phyloP scores from a whole-genome alignment of 2,797 vertebrate species.

The Staurois parvus region DNA sequence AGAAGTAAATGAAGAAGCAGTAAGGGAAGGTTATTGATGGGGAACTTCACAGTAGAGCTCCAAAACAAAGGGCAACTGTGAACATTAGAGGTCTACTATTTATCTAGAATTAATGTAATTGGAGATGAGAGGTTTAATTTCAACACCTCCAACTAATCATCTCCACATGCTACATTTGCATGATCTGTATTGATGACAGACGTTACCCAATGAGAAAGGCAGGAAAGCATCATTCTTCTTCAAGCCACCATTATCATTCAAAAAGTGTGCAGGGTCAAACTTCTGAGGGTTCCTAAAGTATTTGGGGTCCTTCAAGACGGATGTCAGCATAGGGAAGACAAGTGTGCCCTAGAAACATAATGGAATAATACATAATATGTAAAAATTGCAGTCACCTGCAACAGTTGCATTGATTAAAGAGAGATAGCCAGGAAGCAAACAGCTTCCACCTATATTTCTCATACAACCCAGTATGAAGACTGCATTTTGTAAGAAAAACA shows the following conservation, averaged over 20 bases:
- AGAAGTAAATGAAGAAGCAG: no score
- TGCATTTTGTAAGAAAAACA: no score
- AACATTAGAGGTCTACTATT: no score
- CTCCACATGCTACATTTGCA: neutral
- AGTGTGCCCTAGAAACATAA: neutral
- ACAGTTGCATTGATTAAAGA: no score
- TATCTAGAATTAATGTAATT: no score
- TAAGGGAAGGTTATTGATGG: no score
- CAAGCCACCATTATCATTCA: conserved; percentile 68
- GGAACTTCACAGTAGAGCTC: no score
- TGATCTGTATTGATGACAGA: neutral
- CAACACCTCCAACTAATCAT: neutral
- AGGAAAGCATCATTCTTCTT: conserved; percentile 70
- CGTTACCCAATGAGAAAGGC: conserved; percentile 70
- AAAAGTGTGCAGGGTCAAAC: conserved; percentile 72
- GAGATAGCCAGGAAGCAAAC: no score
- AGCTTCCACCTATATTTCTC: no score
- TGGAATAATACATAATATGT: neutral
- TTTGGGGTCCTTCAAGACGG: conserved; percentile 64
- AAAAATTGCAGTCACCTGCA: neutral
- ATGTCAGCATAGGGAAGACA: conserved; percentile 43
- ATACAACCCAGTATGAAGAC: no score
- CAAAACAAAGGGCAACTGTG: no score
- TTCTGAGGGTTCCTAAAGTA: conserved; percentile 68
- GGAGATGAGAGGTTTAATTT: neutral